These are phyloP conservation scores for Micrasema longulum DNA, from an alignment of 1,140 invertebrate species.

Conservation along the genomic window DNA sequence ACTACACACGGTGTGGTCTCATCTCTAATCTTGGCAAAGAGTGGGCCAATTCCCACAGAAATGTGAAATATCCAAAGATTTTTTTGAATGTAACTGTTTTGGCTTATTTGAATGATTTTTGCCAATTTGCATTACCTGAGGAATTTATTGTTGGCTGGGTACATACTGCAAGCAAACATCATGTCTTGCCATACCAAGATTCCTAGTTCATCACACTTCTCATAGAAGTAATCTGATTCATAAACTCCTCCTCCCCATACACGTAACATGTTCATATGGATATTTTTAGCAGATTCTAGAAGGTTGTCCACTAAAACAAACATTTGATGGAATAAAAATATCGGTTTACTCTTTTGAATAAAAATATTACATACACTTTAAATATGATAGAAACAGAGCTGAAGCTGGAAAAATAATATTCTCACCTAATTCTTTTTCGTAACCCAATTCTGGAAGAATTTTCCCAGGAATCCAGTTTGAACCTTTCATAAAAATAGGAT, in stretches of 20 bases:
- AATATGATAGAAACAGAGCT: not conserved
- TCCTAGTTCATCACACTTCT: slow-evolving; percentile 83
- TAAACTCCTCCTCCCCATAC: slow-evolving; percentile 99
- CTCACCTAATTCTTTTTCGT: slow-evolving; percentile 59
- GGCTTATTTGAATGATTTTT: too few species aligned
- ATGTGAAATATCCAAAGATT: too few species aligned
- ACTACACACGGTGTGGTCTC: too few species aligned
- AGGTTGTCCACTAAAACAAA: slow-evolving; percentile 67
- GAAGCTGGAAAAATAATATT: not conserved
- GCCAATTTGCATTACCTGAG: slow-evolving; percentile 67
- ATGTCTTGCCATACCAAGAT: slow-evolving; percentile 94
- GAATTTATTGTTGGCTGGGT: slow-evolving; percentile 83
- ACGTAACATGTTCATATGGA: slow-evolving; percentile 93
- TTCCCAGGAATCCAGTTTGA: slow-evolving; percentile 95
- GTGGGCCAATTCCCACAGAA: too few species aligned
- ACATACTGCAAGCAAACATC: slow-evolving; percentile 98
- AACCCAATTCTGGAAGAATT: slow-evolving; percentile 84
- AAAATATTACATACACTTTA: not conserved
- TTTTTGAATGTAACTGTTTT: too few species aligned
- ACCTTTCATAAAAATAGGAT: slow-evolving; percentile 95
- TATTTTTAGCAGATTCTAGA: slow-evolving; percentile 78
- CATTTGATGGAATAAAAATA: not conserved
- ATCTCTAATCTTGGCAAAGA: too few species aligned
- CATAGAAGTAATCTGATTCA: slow-evolving; percentile 93
- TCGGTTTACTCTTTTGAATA: too few species aligned